A percentile compares a stretch with the other conserved stretches of the same genome.
These are phyloP conservation scores for Amblyornis subalaris DNA, from an alignment of 2,113 vertebrate species.

Conservation along the genomic window DNA sequence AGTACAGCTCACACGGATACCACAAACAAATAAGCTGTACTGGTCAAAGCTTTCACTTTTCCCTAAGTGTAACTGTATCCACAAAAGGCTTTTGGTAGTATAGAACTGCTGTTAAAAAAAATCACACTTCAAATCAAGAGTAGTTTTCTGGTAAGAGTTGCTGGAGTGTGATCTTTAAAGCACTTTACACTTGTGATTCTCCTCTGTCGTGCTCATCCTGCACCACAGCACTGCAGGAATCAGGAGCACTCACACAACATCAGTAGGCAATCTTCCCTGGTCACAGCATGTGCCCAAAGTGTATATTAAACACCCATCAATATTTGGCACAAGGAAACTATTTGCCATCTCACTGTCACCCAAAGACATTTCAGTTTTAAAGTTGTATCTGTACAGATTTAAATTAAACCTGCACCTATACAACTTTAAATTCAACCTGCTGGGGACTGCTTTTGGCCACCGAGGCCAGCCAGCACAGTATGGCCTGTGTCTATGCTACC, in stretches of 20 bases:
- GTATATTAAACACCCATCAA: slow-evolving; percentile 36
- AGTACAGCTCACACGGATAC: background rate
- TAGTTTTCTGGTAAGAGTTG: slow-evolving; percentile 48
- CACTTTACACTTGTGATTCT: slow-evolving; percentile 66
- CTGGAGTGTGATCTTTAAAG: slow-evolving; percentile 52
- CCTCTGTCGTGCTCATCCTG: background rate
- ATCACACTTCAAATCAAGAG: slow-evolving; percentile 47
- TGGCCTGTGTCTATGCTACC: background rate
- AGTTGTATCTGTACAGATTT: background rate
- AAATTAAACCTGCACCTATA: background rate
- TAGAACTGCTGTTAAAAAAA: background rate
- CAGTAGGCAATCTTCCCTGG: slow-evolving; percentile 13
- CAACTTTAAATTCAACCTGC: slow-evolving; percentile 12
- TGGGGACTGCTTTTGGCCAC: background rate
- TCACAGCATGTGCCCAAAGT: slow-evolving; percentile 34
- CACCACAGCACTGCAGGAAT: slow-evolving; percentile 12
- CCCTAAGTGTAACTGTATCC: background rate
- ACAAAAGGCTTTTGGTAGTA: slow-evolving; percentile 11
- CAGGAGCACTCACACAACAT: slow-evolving; percentile 31
- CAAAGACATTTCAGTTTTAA: background rate
- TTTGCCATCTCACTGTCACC: background rate
- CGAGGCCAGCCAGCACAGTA: background rate
- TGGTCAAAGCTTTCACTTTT: slow-evolving; percentile 6
- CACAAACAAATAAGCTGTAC: background rate
- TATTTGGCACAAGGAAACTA: background rate